phyloP scores from a whole-genome alignment of 2,888 invertebrate genomes.

The Ornithoptera alexandrae region DNA sequence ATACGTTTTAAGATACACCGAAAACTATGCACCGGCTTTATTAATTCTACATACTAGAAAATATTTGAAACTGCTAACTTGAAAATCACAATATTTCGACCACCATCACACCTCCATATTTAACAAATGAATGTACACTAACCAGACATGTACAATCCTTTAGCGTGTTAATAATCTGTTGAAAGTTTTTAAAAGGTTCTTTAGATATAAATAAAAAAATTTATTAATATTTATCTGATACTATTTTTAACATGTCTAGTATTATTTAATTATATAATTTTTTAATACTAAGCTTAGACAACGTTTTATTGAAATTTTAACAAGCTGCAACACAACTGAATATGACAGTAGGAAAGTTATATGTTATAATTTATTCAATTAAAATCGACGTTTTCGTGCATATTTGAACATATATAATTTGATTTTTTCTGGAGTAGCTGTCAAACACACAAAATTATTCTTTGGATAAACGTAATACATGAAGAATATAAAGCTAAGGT shows the following conservation, averaged over 20 bases:
- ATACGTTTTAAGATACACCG: constrained; percentile 44
- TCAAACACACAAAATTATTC: not conserved
- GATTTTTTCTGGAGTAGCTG: not conserved
- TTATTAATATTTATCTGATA: not conserved
- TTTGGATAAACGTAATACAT: not conserved
- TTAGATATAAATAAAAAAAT: constrained; percentile 1
- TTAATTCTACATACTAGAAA: constrained; percentile 55
- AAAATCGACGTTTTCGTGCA: not conserved
- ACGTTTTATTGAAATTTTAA: not conserved
- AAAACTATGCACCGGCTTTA: constrained; percentile 55
- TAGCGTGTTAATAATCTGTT: constrained; percentile 23
- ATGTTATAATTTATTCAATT: not conserved
- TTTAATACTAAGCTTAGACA: not conserved
- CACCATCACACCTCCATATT: constrained; percentile 77
- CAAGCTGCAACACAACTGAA: not conserved
- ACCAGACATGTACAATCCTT: constrained; percentile 34
- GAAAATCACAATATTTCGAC: constrained; percentile 67
- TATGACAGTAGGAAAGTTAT: not conserved
- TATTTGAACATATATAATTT: not conserved
- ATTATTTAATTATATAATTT: not conserved
- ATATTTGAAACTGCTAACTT: constrained; percentile 64
- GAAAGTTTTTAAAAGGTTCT: constrained; percentile 1
- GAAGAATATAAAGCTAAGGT: not conserved
- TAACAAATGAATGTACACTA: constrained; percentile 71
- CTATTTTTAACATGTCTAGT: not conserved